Base-by-base conservation (phyloP, 2,797 vertebrate genomes). In the Apogon talboti region DNA sequence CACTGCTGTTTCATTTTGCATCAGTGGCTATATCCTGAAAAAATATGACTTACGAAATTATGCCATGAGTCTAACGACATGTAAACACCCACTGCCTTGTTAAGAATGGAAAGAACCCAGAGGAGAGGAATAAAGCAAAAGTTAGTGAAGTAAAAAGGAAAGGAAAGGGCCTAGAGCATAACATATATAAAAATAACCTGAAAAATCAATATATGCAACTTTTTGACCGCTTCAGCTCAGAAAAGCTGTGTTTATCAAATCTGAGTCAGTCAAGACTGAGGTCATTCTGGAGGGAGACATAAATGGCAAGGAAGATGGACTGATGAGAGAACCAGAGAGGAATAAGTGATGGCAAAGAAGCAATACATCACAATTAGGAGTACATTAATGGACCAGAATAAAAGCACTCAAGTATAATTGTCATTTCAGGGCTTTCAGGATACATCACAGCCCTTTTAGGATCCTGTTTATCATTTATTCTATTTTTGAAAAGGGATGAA, bases 361-460 rank as follows among this genome's bases (percentile, higher is more conserved):
- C 30, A 15, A 46, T 40, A 56, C 13, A 35, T 70, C 46, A 55
- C 24, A 69, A 76, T 77, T 63, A 74, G 13, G 60, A n/a, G 33
- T 4, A 18, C 4, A 1, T 51, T 78, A 82, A 77, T 79, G 74
- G 71, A 3, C 3, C 28, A 53, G 49, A 48, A 62, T 48, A 28
- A 63, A 74, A 62, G 58, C 71, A 57, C 62, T 76, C 38, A 40
- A 19, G 16, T 11, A 14, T 28, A 11, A n/a, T 33, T 1, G 6
- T 66, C 47, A 33, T 79, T 71, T 74, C 19, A 54, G 45, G 18
- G 63, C 74, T 84, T 78, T 87, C 54, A 83, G 55, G 38, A 2
- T 8, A 10, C 57, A 19, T 66, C 44, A 47, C 1, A 0, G 13
- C 11, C 40, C 35, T 64, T 73, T 47, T 14, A 48, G 12, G 35